These are phyloP conservation scores for Adelges cooleyi DNA, from an alignment of 1,140 invertebrate genomes.

Conservation along the genomic window DNA sequence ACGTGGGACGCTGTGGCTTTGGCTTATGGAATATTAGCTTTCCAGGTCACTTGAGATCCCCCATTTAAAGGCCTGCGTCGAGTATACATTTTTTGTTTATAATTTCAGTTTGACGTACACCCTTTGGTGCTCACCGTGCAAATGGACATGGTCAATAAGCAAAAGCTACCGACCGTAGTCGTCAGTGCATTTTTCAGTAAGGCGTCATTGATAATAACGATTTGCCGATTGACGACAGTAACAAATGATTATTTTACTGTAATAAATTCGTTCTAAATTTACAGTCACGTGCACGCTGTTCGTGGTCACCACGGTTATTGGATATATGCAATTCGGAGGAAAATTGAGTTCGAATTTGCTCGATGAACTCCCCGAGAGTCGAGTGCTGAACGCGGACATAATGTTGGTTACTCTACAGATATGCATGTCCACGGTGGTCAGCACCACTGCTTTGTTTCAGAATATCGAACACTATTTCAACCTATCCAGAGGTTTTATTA, in stretches of 20 bases:
- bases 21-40: slow-evolving; percentile 52
- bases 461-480: slow-evolving; percentile 52
- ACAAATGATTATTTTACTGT: no score
- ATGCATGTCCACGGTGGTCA: slow-evolving; percentile 60
- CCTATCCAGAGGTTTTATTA: slow-evolving; percentile 44
- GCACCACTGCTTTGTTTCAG: slow-evolving; percentile 61
- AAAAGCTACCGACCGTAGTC: slow-evolving; percentile 50
- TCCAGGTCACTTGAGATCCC: slow-evolving; percentile 39
- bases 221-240: neutral
- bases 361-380: slow-evolving; percentile 41
- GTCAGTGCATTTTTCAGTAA: slow-evolving; percentile 51
- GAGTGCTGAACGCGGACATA: slow-evolving; percentile 47
- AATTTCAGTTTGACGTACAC: slow-evolving; percentile 63
- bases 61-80: no score
- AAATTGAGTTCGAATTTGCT: slow-evolving; percentile 42
- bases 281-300: slow-evolving; percentile 50
- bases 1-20: slow-evolving; percentile 43
- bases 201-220: neutral
- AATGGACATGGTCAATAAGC: slow-evolving; percentile 61
- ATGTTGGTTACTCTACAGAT: slow-evolving; percentile 59
- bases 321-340: slow-evolving; percentile 49
- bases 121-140: slow-evolving; percentile 64
- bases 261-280: slow-evolving; percentile 31
- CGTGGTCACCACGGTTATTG: slow-evolving; percentile 48
- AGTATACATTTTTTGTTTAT: neutral